Evolutionary conservation across 2,113 vertebrate species (phyloP), one percentile per base, ranked within the genome.

Genomic region (Rutilus rutilus): DNA sequence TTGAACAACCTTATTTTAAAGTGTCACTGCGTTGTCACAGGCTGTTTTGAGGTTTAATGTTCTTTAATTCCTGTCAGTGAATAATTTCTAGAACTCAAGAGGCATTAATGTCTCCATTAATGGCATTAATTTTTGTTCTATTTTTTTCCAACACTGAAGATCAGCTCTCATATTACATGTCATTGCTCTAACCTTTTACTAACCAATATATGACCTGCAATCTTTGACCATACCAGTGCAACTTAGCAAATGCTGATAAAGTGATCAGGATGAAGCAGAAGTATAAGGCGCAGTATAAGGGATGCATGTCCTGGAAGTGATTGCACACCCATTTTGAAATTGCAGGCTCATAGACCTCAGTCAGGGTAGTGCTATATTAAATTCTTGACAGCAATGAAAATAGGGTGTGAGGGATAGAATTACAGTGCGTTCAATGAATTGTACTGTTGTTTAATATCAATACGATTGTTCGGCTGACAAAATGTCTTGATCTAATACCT

Each of bases 121-220:
- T 33, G 30, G 2, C 30, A 33, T 33, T 33, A 71, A 52, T 84
- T 27, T 79, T 75, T 36, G 25, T 67, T 54, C 65, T 88, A 65
- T 57, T 79, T 50, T 2, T 42, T 9, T 2, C 67, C 75, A 79
- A 47, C 78, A 80, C 57, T 79, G 57, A 57, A 79, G 78, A 73
- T 79, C 33, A 42, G 15, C 23, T 59, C 11, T 71, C n/a, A 75
- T 12, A 42, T 62, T 84, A 9, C 33, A 79, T 78, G 67, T 78
- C 45, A 74, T 69, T 62, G 21, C 14, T 4, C 33, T 86, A 59
- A 83, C 75, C 59, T 45, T 71, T 71, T 52, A 85, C 83, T 85
- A 82, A 82, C 64, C 65, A 77, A 77, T 36, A 25, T 21, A 30
- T 25, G 19, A 33, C 4, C 42, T 73, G 25, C 25, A 83, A 47